Conservation (phyloP, 92 coral and sea anemone species). For the Parazoanthus atlanticus region DNA sequence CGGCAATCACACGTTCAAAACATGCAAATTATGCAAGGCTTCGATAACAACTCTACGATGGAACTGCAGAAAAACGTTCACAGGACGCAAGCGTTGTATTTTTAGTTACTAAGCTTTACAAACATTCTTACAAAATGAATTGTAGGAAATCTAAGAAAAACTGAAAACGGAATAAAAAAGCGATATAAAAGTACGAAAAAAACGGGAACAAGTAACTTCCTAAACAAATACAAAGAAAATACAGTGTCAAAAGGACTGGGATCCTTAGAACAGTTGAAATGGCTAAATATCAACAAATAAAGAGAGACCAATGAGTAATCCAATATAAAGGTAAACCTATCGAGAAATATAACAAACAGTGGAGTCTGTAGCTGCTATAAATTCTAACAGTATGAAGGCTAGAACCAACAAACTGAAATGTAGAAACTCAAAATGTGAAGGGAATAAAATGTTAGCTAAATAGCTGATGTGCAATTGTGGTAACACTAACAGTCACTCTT, state of each 20-base stretch:
- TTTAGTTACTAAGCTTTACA: too few species aligned
- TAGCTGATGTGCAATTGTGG: not conserved
- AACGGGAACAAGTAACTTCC: constrained; percentile 6
- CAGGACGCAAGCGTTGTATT: too few species aligned
- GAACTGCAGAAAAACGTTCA: too few species aligned
- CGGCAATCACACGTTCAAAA: too few species aligned
- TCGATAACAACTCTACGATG: too few species aligned
- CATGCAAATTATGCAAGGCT: too few species aligned
- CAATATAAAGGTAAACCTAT: not conserved
- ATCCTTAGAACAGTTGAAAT: not conserved
- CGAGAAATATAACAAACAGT: not conserved
- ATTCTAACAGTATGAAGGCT: too few species aligned
- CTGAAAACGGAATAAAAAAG: too few species aligned
- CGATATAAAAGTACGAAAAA: not conserved
- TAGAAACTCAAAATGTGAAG: too few species aligned
- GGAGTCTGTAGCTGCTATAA: not conserved
- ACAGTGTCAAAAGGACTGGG: not conserved
- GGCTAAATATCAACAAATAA: not conserved
- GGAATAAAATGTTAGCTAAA: not conserved
- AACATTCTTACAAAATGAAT: too few species aligned
- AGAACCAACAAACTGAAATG: not conserved
- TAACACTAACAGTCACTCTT: not conserved
- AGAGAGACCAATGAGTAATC: not conserved
- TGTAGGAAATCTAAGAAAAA: too few species aligned
- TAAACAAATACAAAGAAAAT: not conserved